phyloP scores from a whole-genome alignment of 1,140 invertebrate genomes.

The Gonioctena quinquepunctata region DNA sequence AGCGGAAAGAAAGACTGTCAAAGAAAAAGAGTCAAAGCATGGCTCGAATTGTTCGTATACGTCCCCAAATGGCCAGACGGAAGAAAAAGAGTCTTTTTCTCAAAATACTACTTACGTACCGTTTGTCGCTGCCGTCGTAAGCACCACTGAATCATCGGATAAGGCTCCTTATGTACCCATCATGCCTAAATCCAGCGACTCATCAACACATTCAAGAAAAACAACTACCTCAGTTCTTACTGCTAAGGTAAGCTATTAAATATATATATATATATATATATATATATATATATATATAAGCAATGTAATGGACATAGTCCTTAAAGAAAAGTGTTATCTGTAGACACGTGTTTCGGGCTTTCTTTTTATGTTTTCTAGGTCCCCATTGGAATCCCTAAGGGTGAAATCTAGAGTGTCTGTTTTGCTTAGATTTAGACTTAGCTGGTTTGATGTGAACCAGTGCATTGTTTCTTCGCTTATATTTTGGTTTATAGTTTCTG shows the following conservation, averaged over 20 bases:
- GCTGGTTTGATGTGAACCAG: too few relatives aligned
- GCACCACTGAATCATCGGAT: slow-evolving; percentile 17
- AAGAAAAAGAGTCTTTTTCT: slow-evolving; percentile 27
- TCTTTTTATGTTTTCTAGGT: too few relatives aligned
- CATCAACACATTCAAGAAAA: slow-evolving; percentile 18
- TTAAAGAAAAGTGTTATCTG: too few relatives aligned
- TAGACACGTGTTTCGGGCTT: too few relatives aligned
- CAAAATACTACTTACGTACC: slow-evolving; percentile 33
- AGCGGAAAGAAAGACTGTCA: slow-evolving; percentile 37
- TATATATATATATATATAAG: too few relatives aligned
- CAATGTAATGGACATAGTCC: too few relatives aligned
- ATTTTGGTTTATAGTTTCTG: too few relatives aligned
- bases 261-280: too few relatives aligned
- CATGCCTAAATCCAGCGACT: slow-evolving; percentile 17
- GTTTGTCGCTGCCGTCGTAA: slow-evolving; percentile 25
- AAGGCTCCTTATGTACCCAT: slow-evolving; percentile 27
- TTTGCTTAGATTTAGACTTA: too few relatives aligned
- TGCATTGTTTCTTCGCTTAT: too few relatives aligned
- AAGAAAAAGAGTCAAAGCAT: slow-evolving; percentile 38
- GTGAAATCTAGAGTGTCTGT: too few relatives aligned
- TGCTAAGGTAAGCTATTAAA: slow-evolving; percentile 28
- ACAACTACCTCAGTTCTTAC: slow-evolving; percentile 27
- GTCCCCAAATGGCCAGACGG: slow-evolving; percentile 30
- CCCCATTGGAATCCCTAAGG: too few relatives aligned
- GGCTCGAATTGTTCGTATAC: slow-evolving; percentile 24